These are phyloP conservation scores for Athene cunicularia DNA, from an alignment of 2,113 vertebrate species.

Conservation along the genomic window DNA sequence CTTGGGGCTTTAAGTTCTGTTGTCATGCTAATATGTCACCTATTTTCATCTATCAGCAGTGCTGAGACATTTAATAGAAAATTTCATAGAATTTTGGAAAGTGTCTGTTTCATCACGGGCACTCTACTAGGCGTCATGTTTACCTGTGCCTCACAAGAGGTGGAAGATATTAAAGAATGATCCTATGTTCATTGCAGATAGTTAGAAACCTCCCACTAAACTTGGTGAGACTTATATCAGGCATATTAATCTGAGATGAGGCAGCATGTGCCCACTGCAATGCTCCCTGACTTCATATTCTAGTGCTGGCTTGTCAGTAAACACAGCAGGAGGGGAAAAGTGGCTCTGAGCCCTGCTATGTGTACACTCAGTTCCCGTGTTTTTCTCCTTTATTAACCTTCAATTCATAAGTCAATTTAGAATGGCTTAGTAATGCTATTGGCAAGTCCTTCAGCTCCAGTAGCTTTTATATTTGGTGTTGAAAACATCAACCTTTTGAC, in stretches of 20 bases:
- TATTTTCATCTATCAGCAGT: neutral
- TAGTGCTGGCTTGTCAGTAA: neutral
- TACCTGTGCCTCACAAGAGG: neutral
- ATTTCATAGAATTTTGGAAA: neutral
- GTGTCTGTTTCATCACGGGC: neutral
- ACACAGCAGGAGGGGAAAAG: neutral
- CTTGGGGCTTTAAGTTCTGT: neutral
- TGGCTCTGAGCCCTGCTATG: neutral
- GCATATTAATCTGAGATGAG: neutral
- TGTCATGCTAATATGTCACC: neutral
- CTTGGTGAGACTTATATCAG: neutral
- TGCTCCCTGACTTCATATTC: neutral
- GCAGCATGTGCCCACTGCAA: neutral
- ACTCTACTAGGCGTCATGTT: neutral
- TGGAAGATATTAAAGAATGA: neutral
- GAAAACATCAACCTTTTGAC: neutral
- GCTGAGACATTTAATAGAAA: neutral
- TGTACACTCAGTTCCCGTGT: neutral
- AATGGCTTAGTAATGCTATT: neutral
- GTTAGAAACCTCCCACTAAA: neutral
- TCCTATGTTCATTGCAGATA: neutral
- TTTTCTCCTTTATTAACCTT: slow-evolving; percentile 1
- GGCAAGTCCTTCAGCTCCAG: neutral
- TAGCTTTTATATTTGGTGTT: neutral
- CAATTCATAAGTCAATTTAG: neutral